Evolutionary conservation across 2,113 vertebrate genomes (phyloP).

Genomic region (Albula goreensis): DNA sequence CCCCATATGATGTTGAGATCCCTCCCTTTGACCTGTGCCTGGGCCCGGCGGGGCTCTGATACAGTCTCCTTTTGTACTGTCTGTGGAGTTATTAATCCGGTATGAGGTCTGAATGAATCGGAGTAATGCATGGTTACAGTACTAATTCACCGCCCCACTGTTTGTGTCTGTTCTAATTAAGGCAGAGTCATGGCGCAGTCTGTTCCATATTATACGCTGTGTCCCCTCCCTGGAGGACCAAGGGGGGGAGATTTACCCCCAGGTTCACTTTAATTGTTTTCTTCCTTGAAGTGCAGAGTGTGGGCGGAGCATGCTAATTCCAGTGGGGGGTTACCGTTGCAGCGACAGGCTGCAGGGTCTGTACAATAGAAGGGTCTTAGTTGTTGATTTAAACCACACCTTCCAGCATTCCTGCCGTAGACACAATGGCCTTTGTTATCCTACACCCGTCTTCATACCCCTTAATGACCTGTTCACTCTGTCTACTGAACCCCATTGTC

Average conservation of each 20-base stretch:
- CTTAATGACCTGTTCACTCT: conserved; percentile 41
- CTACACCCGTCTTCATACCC: conserved; percentile 29
- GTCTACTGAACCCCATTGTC: conserved; percentile 32
- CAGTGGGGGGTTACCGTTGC: conserved; percentile 45
- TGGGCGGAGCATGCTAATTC: conserved; percentile 64
- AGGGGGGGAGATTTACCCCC: conserved; percentile 77
- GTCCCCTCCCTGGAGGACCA: conserved; percentile 46
- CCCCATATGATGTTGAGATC: conserved; percentile 85
- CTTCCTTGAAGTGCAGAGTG: conserved; percentile 77
- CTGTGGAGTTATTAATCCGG: conserved; percentile 87
- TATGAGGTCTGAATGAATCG: conserved; percentile 87
- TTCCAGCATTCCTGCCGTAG: conserved; percentile 53
- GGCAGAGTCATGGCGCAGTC: conserved; percentile 79
- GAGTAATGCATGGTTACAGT: conserved; percentile 80
- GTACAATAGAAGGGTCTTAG: conserved; percentile 53
- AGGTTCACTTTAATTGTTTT: conserved; percentile 83
- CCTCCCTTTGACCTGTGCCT: conserved; percentile 83
- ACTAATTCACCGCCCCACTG: conserved; percentile 87
- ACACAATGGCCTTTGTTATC: conserved; percentile 59
- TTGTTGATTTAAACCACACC: conserved; percentile 64
- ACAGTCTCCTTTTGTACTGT: conserved; percentile 88
- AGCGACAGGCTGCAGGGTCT: conserved; percentile 46
- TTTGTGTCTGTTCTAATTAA: conserved; percentile 95
- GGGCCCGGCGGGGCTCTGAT: conserved; percentile 79
- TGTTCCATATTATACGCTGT: conserved; percentile 75